These are phyloP conservation scores for Pithys albifrons DNA, from an alignment of 2,113 vertebrate species.

Conservation along the genomic window DNA sequence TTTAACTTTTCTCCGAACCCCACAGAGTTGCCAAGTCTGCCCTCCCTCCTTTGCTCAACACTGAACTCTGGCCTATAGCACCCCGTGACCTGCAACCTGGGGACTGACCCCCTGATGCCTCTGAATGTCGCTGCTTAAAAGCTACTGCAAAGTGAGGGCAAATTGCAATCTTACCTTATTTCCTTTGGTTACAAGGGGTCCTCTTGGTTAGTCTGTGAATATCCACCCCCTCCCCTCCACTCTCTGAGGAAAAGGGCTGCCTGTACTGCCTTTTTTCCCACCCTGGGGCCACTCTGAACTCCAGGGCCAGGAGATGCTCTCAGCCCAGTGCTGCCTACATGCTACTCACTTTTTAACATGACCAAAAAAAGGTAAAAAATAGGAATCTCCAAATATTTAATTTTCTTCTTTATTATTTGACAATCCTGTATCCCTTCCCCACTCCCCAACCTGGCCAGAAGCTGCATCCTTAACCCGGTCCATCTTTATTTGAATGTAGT, in stretches of 20 bases:
- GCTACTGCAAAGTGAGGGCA: conserved; percentile 80
- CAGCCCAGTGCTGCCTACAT: conserved; percentile 36
- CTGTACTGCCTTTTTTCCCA: background rate
- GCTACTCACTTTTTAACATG: conserved; percentile 45
- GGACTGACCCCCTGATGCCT: conserved; percentile 68
- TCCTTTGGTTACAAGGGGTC: conserved; percentile 70
- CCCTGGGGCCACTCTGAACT: background rate
- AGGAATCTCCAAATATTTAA: conserved; percentile 69
- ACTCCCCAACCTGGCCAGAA: conserved; percentile 62
- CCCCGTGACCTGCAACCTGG: conserved; percentile 77
- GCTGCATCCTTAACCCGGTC: conserved; percentile 69
- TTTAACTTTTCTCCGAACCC: conserved; percentile 88
- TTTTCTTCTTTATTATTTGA: conserved; percentile 82
- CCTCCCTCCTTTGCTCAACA: conserved; percentile 74
- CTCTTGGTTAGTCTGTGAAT: conserved; percentile 63
- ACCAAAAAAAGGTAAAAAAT: background rate
- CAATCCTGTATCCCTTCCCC: conserved; percentile 75
- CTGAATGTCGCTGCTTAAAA: conserved; percentile 78
- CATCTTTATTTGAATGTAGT: conserved; percentile 83
- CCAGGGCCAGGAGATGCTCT: conserved; percentile 2
- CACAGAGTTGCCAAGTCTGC: conserved; percentile 84
- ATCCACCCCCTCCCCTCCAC: background rate
- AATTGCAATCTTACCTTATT: conserved; percentile 75
- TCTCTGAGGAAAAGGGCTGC: background rate
- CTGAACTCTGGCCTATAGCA: conserved; percentile 77